These are phyloP conservation scores for Mobula hypostoma DNA, from an alignment of 2,113 vertebrate genomes.

Conservation along the genomic window DNA sequence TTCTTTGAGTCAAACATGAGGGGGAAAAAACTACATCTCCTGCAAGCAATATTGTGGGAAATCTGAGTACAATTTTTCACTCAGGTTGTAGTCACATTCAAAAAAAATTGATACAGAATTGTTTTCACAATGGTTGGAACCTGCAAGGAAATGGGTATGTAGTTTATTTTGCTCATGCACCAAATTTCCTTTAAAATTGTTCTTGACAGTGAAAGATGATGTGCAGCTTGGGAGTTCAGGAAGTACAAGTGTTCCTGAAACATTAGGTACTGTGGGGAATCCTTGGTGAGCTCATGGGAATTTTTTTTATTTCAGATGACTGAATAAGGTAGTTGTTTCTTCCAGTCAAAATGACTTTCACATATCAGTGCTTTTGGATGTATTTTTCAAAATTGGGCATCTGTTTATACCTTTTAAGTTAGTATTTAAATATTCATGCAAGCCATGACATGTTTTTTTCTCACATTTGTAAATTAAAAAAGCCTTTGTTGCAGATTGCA, in stretches of 20 bases:
- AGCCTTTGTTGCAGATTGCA: not conserved
- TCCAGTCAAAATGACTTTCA: not conserved
- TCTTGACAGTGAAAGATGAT: slow-evolving; percentile 46
- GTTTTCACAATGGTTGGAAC: not conserved
- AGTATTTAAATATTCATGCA: not conserved
- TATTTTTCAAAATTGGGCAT: not conserved
- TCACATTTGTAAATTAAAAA: too few relatives aligned
- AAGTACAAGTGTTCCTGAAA: slow-evolving; percentile 41
- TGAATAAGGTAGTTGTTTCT: slow-evolving; percentile 34
- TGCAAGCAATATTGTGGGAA: not conserved
- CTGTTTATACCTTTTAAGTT: not conserved
- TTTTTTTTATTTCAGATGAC: slow-evolving; percentile 42
- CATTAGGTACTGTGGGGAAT: slow-evolving; percentile 39
- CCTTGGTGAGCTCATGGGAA: slow-evolving; percentile 4
- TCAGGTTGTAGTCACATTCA: not conserved
- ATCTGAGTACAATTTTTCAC: not conserved
- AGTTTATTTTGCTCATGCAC: slow-evolving; percentile 36
- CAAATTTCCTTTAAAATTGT: slow-evolving; percentile 20
- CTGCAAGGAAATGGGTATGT: slow-evolving; percentile 39
- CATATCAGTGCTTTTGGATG: not conserved
- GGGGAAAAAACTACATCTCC: not conserved
- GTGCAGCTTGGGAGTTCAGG: slow-evolving; percentile 28
- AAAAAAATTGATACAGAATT: not conserved
- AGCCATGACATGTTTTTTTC: not conserved
- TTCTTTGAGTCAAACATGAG: not conserved